Evolutionary conservation across 1,140 invertebrate genomes (phyloP).

Genomic region (Gryon sp.): DNA sequence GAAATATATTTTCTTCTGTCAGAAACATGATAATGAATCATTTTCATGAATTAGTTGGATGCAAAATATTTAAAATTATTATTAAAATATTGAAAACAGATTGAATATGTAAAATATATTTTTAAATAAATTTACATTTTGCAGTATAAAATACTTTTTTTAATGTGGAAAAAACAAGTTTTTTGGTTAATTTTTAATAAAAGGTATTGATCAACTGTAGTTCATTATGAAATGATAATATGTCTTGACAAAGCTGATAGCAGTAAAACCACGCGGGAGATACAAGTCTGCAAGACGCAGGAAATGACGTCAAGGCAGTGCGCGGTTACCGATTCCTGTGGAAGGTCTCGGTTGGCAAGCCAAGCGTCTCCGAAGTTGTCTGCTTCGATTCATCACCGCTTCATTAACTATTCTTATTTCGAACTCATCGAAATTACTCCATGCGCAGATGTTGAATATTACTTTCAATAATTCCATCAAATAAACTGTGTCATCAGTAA

Average conservation of each 20-base stretch:
- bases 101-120: no score
- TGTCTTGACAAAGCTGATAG: background rate
- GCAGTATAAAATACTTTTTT: no score
- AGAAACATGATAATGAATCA: no score
- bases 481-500: no score
- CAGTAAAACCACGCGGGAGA: background rate
- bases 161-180: no score
- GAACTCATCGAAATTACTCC: slow-evolving; percentile 36
- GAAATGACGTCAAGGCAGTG: slow-evolving; percentile 73
- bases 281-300: slow-evolving; percentile 63
- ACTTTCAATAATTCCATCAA: slow-evolving; percentile 9
- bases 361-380: slow-evolving; percentile 69
- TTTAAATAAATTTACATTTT: no score
- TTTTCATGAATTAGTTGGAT: no score
- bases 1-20: no score
- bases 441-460: slow-evolving; percentile 18
- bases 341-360: slow-evolving; percentile 75
- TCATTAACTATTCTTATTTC: slow-evolving; percentile 63
- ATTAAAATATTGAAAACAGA: no score
- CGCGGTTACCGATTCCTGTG: slow-evolving; percentile 68
- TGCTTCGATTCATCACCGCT: slow-evolving; percentile 61
- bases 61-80: no score
- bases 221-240: background rate
- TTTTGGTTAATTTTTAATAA: no score
- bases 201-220: no score